phyloP scores from a whole-genome alignment of 2,113 vertebrate species.

The Marmota monax region DNA sequence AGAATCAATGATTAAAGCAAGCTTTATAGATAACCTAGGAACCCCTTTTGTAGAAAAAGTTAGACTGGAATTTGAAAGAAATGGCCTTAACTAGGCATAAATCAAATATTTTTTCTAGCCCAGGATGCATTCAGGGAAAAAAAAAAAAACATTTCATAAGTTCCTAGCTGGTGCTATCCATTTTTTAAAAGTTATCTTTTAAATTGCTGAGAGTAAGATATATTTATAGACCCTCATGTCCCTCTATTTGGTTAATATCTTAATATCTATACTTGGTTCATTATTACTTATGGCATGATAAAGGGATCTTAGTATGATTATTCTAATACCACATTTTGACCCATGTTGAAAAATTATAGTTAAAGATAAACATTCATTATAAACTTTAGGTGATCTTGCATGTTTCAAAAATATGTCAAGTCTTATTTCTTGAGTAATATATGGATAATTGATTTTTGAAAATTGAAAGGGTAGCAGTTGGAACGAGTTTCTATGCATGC shows the following conservation, averaged over 20 bases:
- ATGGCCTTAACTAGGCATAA: neutral
- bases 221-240: neutral
- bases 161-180: neutral
- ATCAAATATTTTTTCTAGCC: neutral
- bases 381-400: fast-evolving
- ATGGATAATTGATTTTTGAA: neutral
- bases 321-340: neutral
- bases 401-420: neutral
- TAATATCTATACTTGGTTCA: neutral
- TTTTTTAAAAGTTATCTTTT: neutral
- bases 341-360: neutral
- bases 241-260: neutral
- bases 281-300: neutral
- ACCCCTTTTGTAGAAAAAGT: constrained; percentile 2
- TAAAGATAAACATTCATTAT: neutral
- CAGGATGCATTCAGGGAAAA: constrained; percentile 15
- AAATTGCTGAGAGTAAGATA: neutral
- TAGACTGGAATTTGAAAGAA: neutral
- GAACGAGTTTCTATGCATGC: neutral
- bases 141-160: constrained; percentile 37
- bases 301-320: neutral
- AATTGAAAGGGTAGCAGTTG: neutral
- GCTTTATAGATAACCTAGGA: constrained; percentile 7
- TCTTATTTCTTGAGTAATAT: neutral
- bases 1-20: neutral